Evolutionary conservation across 1,140 invertebrate species (phyloP).

Genomic region (Mylabris phalerata): DNA sequence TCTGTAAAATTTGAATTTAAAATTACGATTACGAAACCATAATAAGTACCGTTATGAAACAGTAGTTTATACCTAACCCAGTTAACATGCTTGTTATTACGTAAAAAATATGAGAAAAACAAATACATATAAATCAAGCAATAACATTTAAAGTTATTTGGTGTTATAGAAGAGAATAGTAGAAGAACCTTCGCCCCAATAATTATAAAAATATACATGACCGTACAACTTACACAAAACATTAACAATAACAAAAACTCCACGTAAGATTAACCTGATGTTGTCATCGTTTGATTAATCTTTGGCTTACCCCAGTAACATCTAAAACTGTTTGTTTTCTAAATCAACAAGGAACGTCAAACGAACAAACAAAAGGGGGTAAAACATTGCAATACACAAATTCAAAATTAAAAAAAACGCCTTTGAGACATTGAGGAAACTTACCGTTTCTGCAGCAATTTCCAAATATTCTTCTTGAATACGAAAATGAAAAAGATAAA

Average conservation of each 20-base stretch:
- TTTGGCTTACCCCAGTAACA: slow-evolving; percentile 14
- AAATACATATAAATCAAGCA: too few species aligned
- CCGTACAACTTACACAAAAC: too few species aligned
- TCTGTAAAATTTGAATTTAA: slow-evolving; percentile 7
- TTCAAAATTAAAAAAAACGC: not conserved
- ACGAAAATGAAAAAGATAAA: slow-evolving; percentile 58
- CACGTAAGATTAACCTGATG: not conserved
- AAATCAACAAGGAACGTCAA: slow-evolving; percentile 5
- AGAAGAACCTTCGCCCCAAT: too few species aligned
- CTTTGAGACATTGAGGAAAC: slow-evolving; percentile 1
- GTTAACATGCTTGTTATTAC: too few species aligned
- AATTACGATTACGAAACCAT: too few species aligned
- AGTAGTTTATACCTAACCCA: too few species aligned
- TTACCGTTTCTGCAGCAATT: slow-evolving; percentile 46
- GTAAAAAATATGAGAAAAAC: too few species aligned
- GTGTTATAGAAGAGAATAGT: too few species aligned
- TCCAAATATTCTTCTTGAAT: slow-evolving; percentile 51
- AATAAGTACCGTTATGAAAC: too few species aligned
- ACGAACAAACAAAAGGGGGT: not conserved
- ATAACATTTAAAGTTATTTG: too few species aligned
- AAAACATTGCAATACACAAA: not conserved
- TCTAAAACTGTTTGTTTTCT: slow-evolving; percentile 1
- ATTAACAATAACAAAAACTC: too few species aligned
- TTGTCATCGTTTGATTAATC: slow-evolving; percentile 9
- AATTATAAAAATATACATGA: too few species aligned